Percentiles rank a stretch among this genome's conserved stretches.
Evolutionary conservation across 2,888 invertebrate species (phyloP).

Genomic region (Fragum fragum): DNA sequence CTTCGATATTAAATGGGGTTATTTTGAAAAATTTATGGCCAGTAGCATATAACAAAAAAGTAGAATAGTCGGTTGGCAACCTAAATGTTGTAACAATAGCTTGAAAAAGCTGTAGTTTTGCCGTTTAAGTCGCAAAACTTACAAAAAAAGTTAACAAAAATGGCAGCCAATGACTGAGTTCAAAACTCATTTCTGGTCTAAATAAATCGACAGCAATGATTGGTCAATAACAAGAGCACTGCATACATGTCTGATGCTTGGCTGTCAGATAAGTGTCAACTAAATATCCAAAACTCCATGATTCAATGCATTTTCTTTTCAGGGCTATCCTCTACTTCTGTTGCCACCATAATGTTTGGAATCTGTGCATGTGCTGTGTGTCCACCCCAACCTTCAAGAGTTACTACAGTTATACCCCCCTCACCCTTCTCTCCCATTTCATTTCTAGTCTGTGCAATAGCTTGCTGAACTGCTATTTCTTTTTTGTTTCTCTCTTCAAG

Average conservation of each 20-base stretch:
- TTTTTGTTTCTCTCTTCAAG: conserved; percentile 85
- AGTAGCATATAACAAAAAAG: too few relatives aligned
- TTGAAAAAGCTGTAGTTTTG: too few relatives aligned
- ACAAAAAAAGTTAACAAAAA: too few relatives aligned
- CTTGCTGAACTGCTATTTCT: conserved; percentile 85
- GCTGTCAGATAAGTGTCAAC: background rate
- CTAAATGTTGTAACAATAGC: too few relatives aligned
- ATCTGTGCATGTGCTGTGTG: conserved; percentile 70
- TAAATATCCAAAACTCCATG: background rate
- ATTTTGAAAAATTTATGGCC: too few relatives aligned
- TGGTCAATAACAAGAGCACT: background rate
- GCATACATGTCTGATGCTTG: background rate
- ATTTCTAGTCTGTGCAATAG: conserved; percentile 80
- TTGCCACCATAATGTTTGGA: conserved; percentile 72
- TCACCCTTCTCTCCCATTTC: conserved; percentile 83
- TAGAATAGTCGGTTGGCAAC: too few relatives aligned
- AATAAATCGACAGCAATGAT: background rate
- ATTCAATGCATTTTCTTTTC: conserved; percentile 45
- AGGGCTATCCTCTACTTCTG: conserved; percentile 74
- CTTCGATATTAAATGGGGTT: too few relatives aligned
- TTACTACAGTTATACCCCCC: conserved; percentile 79
- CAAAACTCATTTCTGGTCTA: too few relatives aligned
- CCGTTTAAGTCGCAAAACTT: too few relatives aligned
- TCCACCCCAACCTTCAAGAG: conserved; percentile 62
- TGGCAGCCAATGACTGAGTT: too few relatives aligned